Conservation (phyloP, 1,140 invertebrate species). For the Parapsyche elsis region DNA sequence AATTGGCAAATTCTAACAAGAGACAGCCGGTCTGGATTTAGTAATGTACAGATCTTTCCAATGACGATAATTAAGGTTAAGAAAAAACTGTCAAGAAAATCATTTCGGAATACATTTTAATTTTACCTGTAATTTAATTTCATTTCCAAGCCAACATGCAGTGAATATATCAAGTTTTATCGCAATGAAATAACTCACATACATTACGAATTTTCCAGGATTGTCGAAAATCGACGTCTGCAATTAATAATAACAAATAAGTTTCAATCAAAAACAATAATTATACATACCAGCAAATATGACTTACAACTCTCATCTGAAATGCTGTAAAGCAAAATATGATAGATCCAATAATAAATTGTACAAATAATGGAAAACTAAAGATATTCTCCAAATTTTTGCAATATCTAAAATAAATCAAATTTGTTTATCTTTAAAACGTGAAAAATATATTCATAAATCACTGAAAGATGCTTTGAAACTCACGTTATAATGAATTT, state of each 20-base stretch:
- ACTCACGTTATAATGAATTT: conserved; percentile 2
- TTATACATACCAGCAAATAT: too few species aligned
- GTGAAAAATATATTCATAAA: too few species aligned
- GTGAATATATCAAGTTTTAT: conserved; percentile 11
- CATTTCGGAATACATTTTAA: too few species aligned
- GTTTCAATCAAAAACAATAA: neutral
- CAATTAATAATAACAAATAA: neutral
- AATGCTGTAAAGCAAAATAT: conserved; percentile 15
- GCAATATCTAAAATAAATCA: conserved; percentile 32
- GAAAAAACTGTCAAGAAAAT: too few species aligned
- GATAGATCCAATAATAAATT: neutral
- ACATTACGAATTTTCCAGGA: conserved; percentile 12
- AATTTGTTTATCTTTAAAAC: too few species aligned
- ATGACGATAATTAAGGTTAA: too few species aligned
- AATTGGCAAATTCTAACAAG: too few species aligned
- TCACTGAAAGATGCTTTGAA: too few species aligned
- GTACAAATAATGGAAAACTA: conserved; percentile 25
- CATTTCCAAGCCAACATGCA: conserved; percentile 20
- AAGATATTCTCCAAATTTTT: neutral
- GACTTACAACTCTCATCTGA: conserved; percentile 20
- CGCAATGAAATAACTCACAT: neutral
- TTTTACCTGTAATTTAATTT: conserved; percentile 26
- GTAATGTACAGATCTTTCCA: too few species aligned
- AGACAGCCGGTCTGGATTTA: too few species aligned
- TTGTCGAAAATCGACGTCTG: neutral